A percentile compares a stretch with the other conserved stretches of the same genome.
These are phyloP conservation scores for Pyrrhosoma nymphula DNA, from an alignment of 2,888 invertebrate genomes.

Conservation along the genomic window DNA sequence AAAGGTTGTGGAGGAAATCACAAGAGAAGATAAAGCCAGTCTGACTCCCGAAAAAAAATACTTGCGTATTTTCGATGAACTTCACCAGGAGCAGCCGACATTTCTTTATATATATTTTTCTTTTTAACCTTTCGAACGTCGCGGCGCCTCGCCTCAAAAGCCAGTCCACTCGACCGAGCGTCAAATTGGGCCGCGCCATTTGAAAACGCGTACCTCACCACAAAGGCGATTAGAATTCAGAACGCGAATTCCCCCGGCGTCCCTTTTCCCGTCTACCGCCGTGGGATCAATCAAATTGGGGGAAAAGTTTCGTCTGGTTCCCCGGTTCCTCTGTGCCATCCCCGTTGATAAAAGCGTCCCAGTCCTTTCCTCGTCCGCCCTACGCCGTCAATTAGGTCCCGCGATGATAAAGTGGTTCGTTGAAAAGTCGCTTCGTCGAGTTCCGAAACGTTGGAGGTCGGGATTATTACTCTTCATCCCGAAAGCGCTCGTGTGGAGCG, in stretches of 20 bases:
- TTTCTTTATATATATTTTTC: not conserved
- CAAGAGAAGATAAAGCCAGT: not conserved
- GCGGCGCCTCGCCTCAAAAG: not conserved
- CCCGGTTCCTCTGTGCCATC: not conserved
- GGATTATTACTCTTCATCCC: not conserved
- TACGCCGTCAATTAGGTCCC: not conserved
- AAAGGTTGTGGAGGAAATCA: not conserved
- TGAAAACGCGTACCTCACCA: not conserved
- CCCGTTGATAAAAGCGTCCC: not conserved
- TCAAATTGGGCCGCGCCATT: constrained; percentile 29
- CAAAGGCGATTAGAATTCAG: constrained; percentile 36
- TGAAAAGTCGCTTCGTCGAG: not conserved
- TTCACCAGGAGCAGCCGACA: not conserved
- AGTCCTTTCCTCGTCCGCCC: not conserved
- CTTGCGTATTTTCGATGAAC: not conserved
- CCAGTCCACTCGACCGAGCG: constrained; percentile 6
- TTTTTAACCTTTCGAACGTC: constrained; percentile 19
- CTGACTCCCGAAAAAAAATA: not conserved
- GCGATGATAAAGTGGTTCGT: not conserved
- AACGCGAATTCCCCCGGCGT: not conserved
- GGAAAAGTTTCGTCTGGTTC: constrained; percentile 23
- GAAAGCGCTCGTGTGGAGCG: no score
- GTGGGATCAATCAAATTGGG: not conserved
- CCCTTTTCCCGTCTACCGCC: not conserved
- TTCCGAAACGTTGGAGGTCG: not conserved